Evolutionary conservation across 2,888 invertebrate species (phyloP).

Genomic region (Scaptomyza cyrtandrae): DNA sequence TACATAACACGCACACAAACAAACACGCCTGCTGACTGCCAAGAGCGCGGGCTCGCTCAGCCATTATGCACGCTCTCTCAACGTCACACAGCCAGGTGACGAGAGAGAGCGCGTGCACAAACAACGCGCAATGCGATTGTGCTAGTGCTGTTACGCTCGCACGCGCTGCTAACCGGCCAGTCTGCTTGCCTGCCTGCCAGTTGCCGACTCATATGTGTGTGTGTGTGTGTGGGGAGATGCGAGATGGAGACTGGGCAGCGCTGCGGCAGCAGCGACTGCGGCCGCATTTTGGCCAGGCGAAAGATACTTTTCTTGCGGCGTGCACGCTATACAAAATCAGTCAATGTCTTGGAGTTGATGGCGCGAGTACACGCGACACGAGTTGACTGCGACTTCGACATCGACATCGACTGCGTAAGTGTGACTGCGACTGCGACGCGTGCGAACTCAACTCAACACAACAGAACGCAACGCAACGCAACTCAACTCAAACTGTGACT

Average conservation of each 20-base stretch:
- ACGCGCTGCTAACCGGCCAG: slow-evolving; percentile 25
- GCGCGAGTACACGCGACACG: slow-evolving; percentile 81
- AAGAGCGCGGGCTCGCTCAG: slow-evolving; percentile 33
- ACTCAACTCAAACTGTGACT: slow-evolving; percentile 11
- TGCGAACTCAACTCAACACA: too few species aligned
- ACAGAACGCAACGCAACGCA: too few species aligned
- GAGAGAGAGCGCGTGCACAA: slow-evolving; percentile 18
- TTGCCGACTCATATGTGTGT: slow-evolving; percentile 2
- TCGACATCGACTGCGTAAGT: slow-evolving; percentile 20
- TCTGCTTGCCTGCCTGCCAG: slow-evolving; percentile 6
- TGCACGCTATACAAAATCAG: slow-evolving; percentile 79
- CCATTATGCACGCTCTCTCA: slow-evolving; percentile 53
- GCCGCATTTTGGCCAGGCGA: slow-evolving; percentile 40
- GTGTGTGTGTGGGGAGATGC: slow-evolving; percentile 26
- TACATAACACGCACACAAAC: slow-evolving; percentile 24
- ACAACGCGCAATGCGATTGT: slow-evolving; percentile 26
- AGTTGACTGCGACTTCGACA: slow-evolving; percentile 63
- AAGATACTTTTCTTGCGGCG: slow-evolving; percentile 81
- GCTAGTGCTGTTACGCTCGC: slow-evolving; percentile 44
- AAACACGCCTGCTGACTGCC: slow-evolving; percentile 16
- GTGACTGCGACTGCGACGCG: too few species aligned
- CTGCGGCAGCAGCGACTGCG: slow-evolving; percentile 24
- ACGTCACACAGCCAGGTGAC: slow-evolving; percentile 19
- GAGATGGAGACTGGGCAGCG: slow-evolving; percentile 56
- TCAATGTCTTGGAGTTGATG: slow-evolving; percentile 83